Percentiles rank a stretch among this genome's conserved stretches.
phyloP scores from a whole-genome alignment of 2,797 vertebrate genomes.

The Enteromius trimaculatus region DNA sequence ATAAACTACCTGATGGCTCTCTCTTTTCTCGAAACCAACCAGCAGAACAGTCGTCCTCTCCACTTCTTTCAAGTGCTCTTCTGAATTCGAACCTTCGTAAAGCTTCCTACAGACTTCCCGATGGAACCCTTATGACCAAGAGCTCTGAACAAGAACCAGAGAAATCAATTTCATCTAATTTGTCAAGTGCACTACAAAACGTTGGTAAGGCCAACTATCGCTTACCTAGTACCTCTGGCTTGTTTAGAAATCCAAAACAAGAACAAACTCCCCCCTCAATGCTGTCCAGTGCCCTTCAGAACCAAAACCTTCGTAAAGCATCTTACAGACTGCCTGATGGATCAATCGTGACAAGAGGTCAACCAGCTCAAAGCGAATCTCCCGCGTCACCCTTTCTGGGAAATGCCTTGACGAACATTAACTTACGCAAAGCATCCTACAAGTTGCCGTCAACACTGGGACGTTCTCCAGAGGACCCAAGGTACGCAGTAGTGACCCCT shows the following conservation, averaged over 20 bases:
- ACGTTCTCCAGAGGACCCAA: constrained; percentile 68
- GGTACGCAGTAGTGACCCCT: constrained; percentile 90
- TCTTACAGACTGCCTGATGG: constrained; percentile 63
- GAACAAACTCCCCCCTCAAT: constrained; percentile 53
- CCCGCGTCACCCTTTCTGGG: constrained; percentile 60
- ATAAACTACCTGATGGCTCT: constrained; percentile 73
- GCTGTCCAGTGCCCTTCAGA: constrained; percentile 61
- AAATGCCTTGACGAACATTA: constrained; percentile 69
- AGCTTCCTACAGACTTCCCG: constrained; percentile 75
- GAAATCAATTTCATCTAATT: constrained; percentile 64
- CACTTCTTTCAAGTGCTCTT: constrained; percentile 69
- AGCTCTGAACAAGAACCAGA: constrained; percentile 60
- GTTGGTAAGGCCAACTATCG: constrained; percentile 73
- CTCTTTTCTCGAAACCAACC: constrained; percentile 60
- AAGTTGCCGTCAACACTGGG: constrained; percentile 70
- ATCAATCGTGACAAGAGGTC: constrained; percentile 51
- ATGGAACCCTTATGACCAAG: constrained; percentile 73
- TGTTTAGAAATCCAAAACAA: constrained; percentile 59
- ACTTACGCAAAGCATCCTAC: constrained; percentile 73
- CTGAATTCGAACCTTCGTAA: constrained; percentile 72
- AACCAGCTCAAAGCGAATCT: constrained; percentile 48
- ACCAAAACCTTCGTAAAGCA: constrained; percentile 62
- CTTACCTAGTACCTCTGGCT: constrained; percentile 57
- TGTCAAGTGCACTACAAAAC: constrained; percentile 76
- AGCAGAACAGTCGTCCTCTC: constrained; percentile 55